Evolutionary conservation across 2,888 invertebrate species (phyloP).

Genomic region (Netelia melanura): DNA sequence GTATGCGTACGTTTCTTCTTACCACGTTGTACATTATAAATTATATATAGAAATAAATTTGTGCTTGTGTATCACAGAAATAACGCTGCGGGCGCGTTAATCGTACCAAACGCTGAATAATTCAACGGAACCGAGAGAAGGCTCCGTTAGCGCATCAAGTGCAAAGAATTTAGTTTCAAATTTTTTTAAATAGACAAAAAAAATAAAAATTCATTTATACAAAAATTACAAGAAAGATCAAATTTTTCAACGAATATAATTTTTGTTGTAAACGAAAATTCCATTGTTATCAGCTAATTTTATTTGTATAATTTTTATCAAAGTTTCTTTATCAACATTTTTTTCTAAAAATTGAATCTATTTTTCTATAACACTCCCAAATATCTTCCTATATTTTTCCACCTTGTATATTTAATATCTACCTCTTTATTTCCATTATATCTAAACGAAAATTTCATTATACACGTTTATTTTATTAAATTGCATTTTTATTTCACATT

Average conservation of each 20-base stretch:
- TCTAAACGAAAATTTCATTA: no score
- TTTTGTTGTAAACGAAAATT: no score
- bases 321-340: no score
- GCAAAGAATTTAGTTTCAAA: constrained; percentile 34
- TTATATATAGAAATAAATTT: constrained; percentile 12
- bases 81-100: constrained; percentile 46
- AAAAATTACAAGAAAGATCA: background rate
- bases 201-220: background rate
- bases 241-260: background rate
- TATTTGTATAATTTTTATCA: no score
- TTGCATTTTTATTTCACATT: no score
- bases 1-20: background rate
- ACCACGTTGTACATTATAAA: constrained; percentile 33
- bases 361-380: no score
- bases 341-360: no score
- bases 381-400: no score
- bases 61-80: constrained; percentile 21
- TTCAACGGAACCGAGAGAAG: constrained; percentile 43
- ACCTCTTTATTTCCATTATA: no score
- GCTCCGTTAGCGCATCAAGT: constrained; percentile 49
- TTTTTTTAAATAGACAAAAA: background rate
- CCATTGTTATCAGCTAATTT: no score
- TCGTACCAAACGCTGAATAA: constrained; percentile 56
- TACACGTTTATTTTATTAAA: no score
- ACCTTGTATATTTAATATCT: no score